A percentile compares a stretch with the other conserved stretches of the same genome.
phyloP scores from a whole-genome alignment of 2,888 invertebrate species.

The Plagiodera versicolora region DNA sequence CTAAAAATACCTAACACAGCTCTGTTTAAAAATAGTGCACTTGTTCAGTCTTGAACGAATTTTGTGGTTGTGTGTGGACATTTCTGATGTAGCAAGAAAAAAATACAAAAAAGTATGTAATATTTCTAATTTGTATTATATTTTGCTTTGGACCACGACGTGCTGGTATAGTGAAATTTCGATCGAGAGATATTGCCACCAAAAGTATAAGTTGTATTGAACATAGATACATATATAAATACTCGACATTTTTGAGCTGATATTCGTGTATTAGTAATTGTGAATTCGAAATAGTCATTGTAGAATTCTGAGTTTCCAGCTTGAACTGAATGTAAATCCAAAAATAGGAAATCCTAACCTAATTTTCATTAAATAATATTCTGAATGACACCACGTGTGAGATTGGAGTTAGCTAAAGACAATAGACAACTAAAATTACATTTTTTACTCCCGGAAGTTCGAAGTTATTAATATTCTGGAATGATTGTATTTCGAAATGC shows the following conservation, averaged over 20 bases:
- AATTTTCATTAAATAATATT: neutral
- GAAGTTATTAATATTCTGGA: too few relatives aligned
- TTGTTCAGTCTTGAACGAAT: constrained; percentile 46
- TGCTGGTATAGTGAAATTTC: too few relatives aligned
- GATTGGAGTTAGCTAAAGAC: too few relatives aligned
- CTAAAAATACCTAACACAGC: constrained; percentile 46
- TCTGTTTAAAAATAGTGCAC: constrained; percentile 49
- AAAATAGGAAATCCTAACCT: neutral
- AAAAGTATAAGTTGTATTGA: too few relatives aligned
- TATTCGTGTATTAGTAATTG: too few relatives aligned
- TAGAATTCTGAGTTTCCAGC: neutral
- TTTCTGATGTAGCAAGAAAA: constrained; percentile 36
- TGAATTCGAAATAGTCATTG: too few relatives aligned
- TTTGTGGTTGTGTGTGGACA: constrained; percentile 48
- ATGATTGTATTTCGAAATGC: neutral
- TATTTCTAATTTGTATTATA: constrained; percentile 10
- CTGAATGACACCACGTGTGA: neutral
- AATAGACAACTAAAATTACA: too few relatives aligned
- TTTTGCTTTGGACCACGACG: too few relatives aligned
- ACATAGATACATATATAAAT: neutral
- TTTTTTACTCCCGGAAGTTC: too few relatives aligned
- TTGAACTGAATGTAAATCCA: neutral
- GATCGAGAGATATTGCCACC: too few relatives aligned
- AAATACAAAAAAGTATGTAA: constrained; percentile 34
- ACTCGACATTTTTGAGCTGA: too few relatives aligned